Conservation (phyloP, 2,797 vertebrate genomes). For the Darevskia mixta region DNA sequence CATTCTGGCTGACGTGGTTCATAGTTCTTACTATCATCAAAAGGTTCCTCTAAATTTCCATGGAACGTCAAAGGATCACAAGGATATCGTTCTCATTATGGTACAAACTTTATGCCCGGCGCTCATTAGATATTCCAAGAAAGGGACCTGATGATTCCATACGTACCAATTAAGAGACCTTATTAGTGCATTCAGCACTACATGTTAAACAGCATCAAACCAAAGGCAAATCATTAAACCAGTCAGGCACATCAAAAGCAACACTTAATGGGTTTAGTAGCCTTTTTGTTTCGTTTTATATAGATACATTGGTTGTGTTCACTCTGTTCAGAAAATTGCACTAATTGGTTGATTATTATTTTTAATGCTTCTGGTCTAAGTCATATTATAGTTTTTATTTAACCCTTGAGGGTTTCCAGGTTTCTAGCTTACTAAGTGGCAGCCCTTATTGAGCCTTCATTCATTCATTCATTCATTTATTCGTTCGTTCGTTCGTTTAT, state of each 20-base stretch:
- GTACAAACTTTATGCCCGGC: slow-evolving; percentile 39
- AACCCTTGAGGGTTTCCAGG: slow-evolving; percentile 47
- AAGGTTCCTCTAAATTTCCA: slow-evolving; percentile 63
- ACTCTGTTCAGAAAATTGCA: slow-evolving; percentile 50
- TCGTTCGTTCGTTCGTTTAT: background rate
- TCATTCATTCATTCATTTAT: background rate
- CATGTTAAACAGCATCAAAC: slow-evolving; percentile 58
- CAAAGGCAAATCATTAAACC: slow-evolving; percentile 66
- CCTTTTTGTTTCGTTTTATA: slow-evolving; percentile 33
- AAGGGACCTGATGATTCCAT: slow-evolving; percentile 41
- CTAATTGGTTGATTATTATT: slow-evolving; percentile 52
- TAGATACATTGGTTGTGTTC: slow-evolving; percentile 61
- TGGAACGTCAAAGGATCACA: slow-evolving; percentile 57
- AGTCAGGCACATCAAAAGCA: slow-evolving; percentile 63
- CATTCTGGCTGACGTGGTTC: slow-evolving; percentile 62
- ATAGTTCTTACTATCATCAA: slow-evolving; percentile 53
- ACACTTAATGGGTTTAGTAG: slow-evolving; percentile 63
- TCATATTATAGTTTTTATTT: slow-evolving; percentile 43
- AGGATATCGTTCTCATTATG: slow-evolving; percentile 44
- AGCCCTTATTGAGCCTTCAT: slow-evolving; percentile 24
- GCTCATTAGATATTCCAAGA: slow-evolving; percentile 34
- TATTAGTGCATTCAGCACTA: slow-evolving; percentile 65
- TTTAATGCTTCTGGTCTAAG: slow-evolving; percentile 45
- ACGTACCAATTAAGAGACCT: slow-evolving; percentile 53
- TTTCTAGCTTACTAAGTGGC: slow-evolving; percentile 30